These are phyloP conservation scores for Amblyjoppa fuscipennis DNA, from an alignment of 2,888 invertebrate species.

Conservation along the genomic window DNA sequence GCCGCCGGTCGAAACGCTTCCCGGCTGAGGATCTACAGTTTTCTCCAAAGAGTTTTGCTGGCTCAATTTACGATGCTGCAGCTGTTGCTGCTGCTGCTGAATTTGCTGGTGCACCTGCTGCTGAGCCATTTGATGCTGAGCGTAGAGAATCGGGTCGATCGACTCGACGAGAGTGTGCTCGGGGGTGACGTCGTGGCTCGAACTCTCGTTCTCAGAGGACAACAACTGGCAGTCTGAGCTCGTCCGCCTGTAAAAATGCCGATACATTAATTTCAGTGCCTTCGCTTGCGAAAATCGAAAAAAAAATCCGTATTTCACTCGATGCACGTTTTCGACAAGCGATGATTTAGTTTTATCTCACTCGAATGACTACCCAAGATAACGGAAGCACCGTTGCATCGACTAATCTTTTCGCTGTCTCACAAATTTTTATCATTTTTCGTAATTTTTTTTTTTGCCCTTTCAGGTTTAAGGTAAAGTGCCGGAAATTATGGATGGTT, in stretches of 20 bases:
- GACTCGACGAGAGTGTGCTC: slow-evolving; percentile 82
- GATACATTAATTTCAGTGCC: neutral
- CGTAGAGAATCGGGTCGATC: slow-evolving; percentile 72
- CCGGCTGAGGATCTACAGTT: slow-evolving; percentile 68
- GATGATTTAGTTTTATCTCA: too few relatives aligned
- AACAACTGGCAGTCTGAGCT: slow-evolving; percentile 81
- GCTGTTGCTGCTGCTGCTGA: slow-evolving; percentile 72
- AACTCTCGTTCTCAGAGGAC: slow-evolving; percentile 80
- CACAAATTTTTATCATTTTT: too few relatives aligned
- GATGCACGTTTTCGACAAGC: too few relatives aligned
- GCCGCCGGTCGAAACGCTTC: slow-evolving; percentile 73
- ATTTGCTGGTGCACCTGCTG: slow-evolving; percentile 72
- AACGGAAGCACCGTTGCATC: too few relatives aligned
- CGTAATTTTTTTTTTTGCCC: too few relatives aligned
- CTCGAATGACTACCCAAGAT: too few relatives aligned
- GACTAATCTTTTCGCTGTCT: too few relatives aligned
- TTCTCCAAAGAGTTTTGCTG: slow-evolving; percentile 84
- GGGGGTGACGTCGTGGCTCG: slow-evolving; percentile 83
- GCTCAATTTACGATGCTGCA: slow-evolving; percentile 81
- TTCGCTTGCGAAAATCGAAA: too few relatives aligned
- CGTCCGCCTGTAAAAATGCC: slow-evolving; percentile 74
- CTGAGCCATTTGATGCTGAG: slow-evolving; percentile 75
- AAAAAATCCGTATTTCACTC: too few relatives aligned
- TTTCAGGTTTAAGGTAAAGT: too few relatives aligned
- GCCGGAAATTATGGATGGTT: too few relatives aligned